A percentile compares a stretch with the other conserved stretches of the same genome.
These are phyloP conservation scores for Drosophila meridiana DNA, from an alignment of 2,888 invertebrate genomes.

Conservation along the genomic window DNA sequence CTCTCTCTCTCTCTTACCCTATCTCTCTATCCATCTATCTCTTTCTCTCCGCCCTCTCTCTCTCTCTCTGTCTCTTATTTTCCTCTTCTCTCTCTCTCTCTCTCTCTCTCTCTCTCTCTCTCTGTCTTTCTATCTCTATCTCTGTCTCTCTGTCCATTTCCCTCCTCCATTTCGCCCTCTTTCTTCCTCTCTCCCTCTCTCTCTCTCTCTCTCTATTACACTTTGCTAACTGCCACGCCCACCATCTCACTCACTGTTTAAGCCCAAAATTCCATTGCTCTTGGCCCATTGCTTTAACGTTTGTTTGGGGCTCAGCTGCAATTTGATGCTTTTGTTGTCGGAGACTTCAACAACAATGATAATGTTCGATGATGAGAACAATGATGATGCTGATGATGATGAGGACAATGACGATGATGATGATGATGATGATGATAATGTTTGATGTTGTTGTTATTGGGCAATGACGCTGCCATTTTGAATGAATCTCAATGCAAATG, in stretches of 20 bases:
- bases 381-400: constrained; percentile 1
- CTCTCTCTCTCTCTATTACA: not conserved
- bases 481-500: constrained; percentile 73
- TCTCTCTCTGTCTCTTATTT: not conserved
- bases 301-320: constrained; percentile 67
- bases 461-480: constrained; percentile 61
- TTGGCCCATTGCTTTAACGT: constrained; percentile 7
- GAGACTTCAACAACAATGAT: constrained; percentile 52
- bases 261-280: not conserved
- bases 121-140: not conserved
- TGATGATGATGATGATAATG: constrained; percentile 1
- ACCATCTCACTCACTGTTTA: not conserved
- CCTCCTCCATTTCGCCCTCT: not conserved
- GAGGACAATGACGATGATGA: constrained; percentile 19
- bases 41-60: not conserved
- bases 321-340: constrained; percentile 68
- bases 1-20: too few species aligned
- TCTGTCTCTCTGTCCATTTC: not conserved
- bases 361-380: constrained; percentile 13
- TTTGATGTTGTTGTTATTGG: constrained; percentile 38
- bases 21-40: not conserved
- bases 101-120: not conserved
- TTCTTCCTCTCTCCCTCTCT: not conserved
- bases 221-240: not conserved
- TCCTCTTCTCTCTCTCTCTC: not conserved